Conservation (phyloP, 2,888 invertebrate genomes). For the Gari tellinella region DNA sequence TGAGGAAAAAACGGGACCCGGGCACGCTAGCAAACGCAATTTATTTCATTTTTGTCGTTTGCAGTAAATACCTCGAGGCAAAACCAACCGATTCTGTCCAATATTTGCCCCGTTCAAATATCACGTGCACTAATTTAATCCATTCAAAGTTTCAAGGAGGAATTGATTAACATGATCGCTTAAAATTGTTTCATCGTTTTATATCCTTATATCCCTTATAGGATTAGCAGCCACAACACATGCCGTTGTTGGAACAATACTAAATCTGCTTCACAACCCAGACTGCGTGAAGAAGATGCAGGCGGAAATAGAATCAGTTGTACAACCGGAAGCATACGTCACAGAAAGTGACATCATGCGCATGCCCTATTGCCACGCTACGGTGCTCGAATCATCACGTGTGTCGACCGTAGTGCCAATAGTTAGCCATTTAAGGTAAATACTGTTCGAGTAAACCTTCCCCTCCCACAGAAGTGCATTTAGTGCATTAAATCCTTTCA, state of each 20-base stretch:
- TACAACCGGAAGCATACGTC: slow-evolving; percentile 8
- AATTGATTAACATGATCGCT: too few species aligned
- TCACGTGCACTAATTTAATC: too few species aligned
- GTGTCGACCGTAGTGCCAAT: slow-evolving; percentile 47
- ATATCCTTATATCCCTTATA: neutral
- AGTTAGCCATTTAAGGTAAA: slow-evolving; percentile 52
- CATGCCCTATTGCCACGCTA: slow-evolving; percentile 48
- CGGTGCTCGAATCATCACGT: slow-evolving; percentile 44
- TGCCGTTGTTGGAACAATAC: slow-evolving; percentile 26
- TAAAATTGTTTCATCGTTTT: too few species aligned
- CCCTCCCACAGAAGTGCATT: too few species aligned
- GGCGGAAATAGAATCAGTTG: slow-evolving; percentile 34
- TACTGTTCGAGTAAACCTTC: neutral
- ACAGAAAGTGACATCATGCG: slow-evolving; percentile 24
- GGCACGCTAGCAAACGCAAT: too few species aligned
- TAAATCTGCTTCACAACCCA: slow-evolving; percentile 37
- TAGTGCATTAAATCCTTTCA: too few species aligned
- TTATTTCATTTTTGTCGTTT: too few species aligned
- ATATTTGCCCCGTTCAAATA: too few species aligned
- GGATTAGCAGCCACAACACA: slow-evolving; percentile 48
- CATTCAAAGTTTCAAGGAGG: too few species aligned
- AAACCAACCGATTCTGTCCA: too few species aligned
- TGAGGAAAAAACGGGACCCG: neutral
- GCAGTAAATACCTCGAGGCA: too few species aligned
- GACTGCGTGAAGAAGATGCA: slow-evolving; percentile 37